A percentile compares a stretch with the other conserved stretches of the same genome.
These are phyloP conservation scores for Trissolcus basalis DNA, from an alignment of 1,140 invertebrate species.

Conservation along the genomic window DNA sequence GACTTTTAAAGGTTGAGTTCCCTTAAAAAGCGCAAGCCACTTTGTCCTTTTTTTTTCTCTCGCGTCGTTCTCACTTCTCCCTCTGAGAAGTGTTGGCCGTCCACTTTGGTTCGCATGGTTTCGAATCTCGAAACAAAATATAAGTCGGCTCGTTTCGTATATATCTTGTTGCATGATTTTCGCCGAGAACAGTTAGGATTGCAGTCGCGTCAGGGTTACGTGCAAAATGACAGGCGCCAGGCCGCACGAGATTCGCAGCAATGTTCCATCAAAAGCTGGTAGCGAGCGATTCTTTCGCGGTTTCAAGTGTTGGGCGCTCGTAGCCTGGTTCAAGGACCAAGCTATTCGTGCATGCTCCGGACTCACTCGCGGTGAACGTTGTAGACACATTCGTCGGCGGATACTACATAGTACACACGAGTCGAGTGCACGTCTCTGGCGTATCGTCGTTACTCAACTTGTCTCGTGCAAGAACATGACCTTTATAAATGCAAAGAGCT, in stretches of 20 bases:
- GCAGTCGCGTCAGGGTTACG: constrained; percentile 6
- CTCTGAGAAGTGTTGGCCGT: not conserved
- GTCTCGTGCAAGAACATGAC: constrained; percentile 60
- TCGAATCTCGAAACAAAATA: constrained; percentile 3
- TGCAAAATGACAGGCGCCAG: constrained; percentile 23
- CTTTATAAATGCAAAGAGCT: constrained; percentile 59
- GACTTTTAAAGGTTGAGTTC: constrained; percentile 37
- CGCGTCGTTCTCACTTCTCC: not conserved
- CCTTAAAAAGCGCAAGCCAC: constrained; percentile 18
- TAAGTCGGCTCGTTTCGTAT: constrained; percentile 3
- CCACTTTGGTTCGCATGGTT: not conserved
- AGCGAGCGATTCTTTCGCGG: constrained; percentile 23
- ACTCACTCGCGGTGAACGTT: constrained; percentile 55
- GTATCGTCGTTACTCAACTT: constrained; percentile 61
- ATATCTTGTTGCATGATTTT: constrained; percentile 15
- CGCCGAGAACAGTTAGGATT: constrained; percentile 4
- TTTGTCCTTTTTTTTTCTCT: constrained; percentile 12
- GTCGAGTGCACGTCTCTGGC: constrained; percentile 50
- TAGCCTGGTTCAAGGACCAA: constrained; percentile 56
- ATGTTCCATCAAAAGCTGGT: constrained; percentile 30
- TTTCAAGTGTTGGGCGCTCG: constrained; percentile 16
- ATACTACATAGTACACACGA: constrained; percentile 54
- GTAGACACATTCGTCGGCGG: constrained; percentile 54
- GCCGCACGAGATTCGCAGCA: constrained; percentile 21
- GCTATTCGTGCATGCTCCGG: constrained; percentile 51